Conservation (phyloP, 2,797 vertebrate species). For the Caiman crocodilus region DNA sequence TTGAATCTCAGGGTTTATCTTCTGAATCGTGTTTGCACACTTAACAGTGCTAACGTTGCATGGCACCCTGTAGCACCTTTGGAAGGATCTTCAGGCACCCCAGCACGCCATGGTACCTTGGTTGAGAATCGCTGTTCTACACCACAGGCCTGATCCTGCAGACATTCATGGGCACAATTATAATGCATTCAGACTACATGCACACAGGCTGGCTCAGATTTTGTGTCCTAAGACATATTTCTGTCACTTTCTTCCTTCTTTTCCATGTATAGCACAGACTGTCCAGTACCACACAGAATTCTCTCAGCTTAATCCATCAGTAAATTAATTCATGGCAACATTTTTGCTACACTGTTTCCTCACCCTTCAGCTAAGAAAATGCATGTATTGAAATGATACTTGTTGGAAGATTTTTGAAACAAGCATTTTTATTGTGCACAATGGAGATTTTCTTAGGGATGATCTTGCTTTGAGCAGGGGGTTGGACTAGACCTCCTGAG, state of each 20-base stretch:
- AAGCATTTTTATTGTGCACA: accelerated
- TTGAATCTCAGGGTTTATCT: too few species aligned
- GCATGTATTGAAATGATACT: background rate
- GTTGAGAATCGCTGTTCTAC: too few species aligned
- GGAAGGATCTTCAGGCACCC: too few species aligned
- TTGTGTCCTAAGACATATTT: background rate
- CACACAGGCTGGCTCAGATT: too few species aligned
- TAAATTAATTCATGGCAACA: constrained; percentile 9
- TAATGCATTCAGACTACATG: background rate
- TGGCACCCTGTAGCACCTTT: too few species aligned
- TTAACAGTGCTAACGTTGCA: too few species aligned
- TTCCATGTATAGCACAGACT: constrained; percentile 28
- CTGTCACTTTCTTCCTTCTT: constrained; percentile 6
- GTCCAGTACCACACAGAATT: background rate
- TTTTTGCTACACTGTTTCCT: constrained; percentile 44
- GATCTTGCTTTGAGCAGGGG: too few species aligned
- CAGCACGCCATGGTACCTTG: too few species aligned
- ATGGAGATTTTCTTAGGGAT: background rate
- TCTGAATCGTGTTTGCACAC: too few species aligned
- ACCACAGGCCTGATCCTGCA: background rate
- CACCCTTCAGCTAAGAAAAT: constrained; percentile 40
- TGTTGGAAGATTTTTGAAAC: constrained; percentile 9
- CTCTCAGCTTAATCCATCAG: constrained; percentile 26
- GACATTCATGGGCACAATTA: background rate
- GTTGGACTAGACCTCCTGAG: too few species aligned